phyloP scores from a whole-genome alignment of 2,888 invertebrate genomes.

The Caenorhabditis japonica region DNA sequence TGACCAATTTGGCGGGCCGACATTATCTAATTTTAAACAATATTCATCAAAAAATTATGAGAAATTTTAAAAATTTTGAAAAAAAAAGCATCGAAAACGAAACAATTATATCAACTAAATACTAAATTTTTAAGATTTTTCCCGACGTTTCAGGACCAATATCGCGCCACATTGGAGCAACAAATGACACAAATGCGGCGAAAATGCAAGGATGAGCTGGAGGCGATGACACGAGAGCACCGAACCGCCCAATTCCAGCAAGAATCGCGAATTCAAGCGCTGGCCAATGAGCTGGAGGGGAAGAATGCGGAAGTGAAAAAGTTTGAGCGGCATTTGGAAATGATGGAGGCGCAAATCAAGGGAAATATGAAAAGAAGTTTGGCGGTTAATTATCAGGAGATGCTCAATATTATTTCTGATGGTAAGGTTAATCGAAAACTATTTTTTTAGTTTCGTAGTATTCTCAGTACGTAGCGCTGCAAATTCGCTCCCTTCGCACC shows the following conservation, averaged over 20 bases:
- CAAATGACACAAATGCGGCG: constrained; percentile 2
- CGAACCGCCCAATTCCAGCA: constrained; percentile 1
- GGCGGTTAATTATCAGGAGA: constrained; percentile 32
- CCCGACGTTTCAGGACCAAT: too few relatives aligned
- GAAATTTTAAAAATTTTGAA: too few relatives aligned
- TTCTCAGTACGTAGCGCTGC: too few relatives aligned
- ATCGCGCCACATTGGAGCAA: not conserved
- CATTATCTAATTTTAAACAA: too few relatives aligned
- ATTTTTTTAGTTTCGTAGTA: too few relatives aligned
- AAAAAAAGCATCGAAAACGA: too few relatives aligned
- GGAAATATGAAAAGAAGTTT: constrained; percentile 40
- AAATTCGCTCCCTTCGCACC: too few relatives aligned
- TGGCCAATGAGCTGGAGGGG: not conserved
- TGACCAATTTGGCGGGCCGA: too few relatives aligned
- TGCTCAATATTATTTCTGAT: constrained; percentile 29
- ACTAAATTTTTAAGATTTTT: too few relatives aligned
- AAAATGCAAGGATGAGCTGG: constrained; percentile 5
- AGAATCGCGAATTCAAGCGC: constrained; percentile 2
- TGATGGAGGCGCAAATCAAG: constrained; percentile 29
- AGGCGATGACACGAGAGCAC: constrained; percentile 5
- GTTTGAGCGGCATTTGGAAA: constrained; percentile 5
- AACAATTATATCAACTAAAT: too few relatives aligned
- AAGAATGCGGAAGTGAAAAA: not conserved
- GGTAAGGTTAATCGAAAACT: too few relatives aligned
- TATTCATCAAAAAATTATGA: too few relatives aligned